A percentile compares a stretch with the other conserved stretches of the same genome.
These are phyloP conservation scores for Heliothis peltigera DNA, from an alignment of 2,888 invertebrate species.

Conservation along the genomic window DNA sequence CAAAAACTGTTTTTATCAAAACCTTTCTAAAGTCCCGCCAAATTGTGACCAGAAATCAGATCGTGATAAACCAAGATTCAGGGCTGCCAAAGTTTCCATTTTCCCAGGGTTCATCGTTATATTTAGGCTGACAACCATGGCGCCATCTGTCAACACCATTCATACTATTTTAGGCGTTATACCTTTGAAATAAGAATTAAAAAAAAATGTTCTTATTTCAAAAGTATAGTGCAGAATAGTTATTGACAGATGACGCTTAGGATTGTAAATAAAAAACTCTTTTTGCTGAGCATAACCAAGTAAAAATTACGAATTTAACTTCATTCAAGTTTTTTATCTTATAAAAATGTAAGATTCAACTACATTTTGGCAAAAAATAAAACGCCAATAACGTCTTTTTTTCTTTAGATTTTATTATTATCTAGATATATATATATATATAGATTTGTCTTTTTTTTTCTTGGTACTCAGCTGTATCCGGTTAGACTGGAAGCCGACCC, in stretches of 20 bases:
- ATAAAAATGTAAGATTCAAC: too few relatives aligned
- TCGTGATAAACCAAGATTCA: conserved; percentile 66
- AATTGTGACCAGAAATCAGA: conserved; percentile 64
- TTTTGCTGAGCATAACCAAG: too few relatives aligned
- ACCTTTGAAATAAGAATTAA: conserved; percentile 17
- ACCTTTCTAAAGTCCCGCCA: conserved; percentile 64
- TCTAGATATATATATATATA: too few relatives aligned
- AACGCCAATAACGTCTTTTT: too few relatives aligned
- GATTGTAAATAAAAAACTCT: conserved; percentile 6
- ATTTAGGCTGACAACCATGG: conserved; percentile 51
- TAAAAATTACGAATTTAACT: too few relatives aligned
- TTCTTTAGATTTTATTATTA: too few relatives aligned
- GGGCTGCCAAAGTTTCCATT: conserved; percentile 65
- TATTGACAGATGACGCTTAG: conserved; percentile 51
- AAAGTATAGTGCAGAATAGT: conserved; percentile 20
- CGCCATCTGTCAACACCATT: conserved; percentile 66
- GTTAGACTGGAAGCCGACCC: too few relatives aligned
- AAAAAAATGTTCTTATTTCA: conserved; percentile 31
- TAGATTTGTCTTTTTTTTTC: too few relatives aligned
- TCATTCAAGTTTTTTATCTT: too few relatives aligned
- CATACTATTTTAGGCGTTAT: conserved; percentile 47
- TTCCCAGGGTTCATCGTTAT: conserved; percentile 59
- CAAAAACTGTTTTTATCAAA: conserved; percentile 13
- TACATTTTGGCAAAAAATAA: too few relatives aligned
- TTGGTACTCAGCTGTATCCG: too few relatives aligned